Base-by-base conservation (phyloP, 2,113 vertebrate species). In the Hemichromis elongatus region DNA sequence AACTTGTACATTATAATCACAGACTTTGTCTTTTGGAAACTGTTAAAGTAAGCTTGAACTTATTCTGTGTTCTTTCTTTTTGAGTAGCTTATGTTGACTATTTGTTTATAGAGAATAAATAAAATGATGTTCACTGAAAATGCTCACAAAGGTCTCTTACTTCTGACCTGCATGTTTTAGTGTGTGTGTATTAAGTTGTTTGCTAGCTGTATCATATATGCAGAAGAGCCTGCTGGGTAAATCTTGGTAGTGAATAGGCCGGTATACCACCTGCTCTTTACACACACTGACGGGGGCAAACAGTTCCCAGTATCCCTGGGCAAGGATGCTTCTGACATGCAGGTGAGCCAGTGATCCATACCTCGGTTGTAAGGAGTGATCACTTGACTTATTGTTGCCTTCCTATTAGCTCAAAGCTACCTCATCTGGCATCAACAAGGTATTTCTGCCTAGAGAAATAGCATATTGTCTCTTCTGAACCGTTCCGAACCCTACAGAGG, bases 101-200 rank as follows among this genome's bases (percentile, higher is more conserved):
- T 26, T 73, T 91, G 83, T 90, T 88, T 59, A 86, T 77, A 88
- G 47, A 79, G 2, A 59, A 16, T 70, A 61, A 94, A 92, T 90
- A 90, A 94, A 94, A 86, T 89, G 26, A 66, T 86, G 86, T 82
- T 83, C 21, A 57, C 16, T 61, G 16, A 77, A 88, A 53, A 21
- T 54, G 16, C 55, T 77, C 55, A 4, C 3, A n/a, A 24, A 30
- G 7, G 53, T 82, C 7, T 13, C 26, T 13, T 42, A 33, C 47
- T 85, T 24, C 19, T 12, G 24, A 47, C 16, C 9, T 73, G 14
- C 5, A 47, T 73, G 47, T 73, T 26, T 28, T 16, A 28, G 21
- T 70, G 10, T 66, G 1, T 24, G 35, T 68, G 16, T 70, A 14
- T 70, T 47, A 28, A 47, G 5, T 45, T 70, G 19, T 45, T 70